These are phyloP conservation scores for Dicrostonyx torquatus DNA, from an alignment of 2,797 vertebrate genomes.

Conservation along the genomic window DNA sequence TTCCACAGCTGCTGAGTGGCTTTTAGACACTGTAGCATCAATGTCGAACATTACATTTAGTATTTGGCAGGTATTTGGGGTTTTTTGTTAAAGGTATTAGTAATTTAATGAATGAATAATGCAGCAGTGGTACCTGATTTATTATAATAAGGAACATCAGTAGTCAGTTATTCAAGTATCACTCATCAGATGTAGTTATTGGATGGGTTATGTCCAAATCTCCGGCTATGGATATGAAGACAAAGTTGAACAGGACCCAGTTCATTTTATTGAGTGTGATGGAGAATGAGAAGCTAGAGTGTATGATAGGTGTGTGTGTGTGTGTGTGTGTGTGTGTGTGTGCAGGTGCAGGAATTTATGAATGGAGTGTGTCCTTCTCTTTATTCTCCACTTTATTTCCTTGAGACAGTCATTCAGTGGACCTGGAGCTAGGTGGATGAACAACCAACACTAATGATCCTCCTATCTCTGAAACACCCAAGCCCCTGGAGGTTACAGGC, in stretches of 20 bases:
- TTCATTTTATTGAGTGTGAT: not conserved
- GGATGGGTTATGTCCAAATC: not conserved
- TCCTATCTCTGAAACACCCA: too few species aligned
- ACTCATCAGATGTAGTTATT: not conserved
- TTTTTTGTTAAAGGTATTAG: not conserved
- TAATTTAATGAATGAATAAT: constrained; percentile 19
- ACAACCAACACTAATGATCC: too few species aligned
- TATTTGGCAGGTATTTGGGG: not conserved
- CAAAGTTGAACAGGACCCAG: not conserved
- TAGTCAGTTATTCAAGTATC: not conserved
- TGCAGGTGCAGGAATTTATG: too few species aligned
- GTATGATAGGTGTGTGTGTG: not conserved
- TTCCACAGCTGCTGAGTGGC: not conserved
- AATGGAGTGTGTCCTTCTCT: too few species aligned
- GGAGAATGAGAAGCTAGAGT: not conserved
- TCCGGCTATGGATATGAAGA: not conserved
- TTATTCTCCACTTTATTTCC: too few species aligned
- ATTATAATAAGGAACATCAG: not conserved
- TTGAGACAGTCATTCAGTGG: too few species aligned
- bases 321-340: too few species aligned
- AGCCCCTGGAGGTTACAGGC: too few species aligned
- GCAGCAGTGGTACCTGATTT: not conserved
- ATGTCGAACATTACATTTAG: not conserved
- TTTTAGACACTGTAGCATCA: not conserved
- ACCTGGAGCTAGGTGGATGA: too few species aligned